phyloP scores from a whole-genome alignment of 2,113 vertebrate genomes.

The Nymphicus hollandicus region DNA sequence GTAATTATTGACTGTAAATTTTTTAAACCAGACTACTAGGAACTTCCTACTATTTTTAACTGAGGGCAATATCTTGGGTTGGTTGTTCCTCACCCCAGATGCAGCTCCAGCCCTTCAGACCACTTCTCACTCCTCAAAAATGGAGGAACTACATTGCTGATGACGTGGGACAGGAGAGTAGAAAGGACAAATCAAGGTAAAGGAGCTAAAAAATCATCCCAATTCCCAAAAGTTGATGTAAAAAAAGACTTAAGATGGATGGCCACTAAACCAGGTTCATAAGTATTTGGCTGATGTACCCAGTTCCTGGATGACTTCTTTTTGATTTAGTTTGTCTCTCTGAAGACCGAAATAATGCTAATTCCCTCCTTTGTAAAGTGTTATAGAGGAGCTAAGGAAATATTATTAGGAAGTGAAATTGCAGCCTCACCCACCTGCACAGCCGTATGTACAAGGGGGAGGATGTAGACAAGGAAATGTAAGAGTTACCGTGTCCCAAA shows the following conservation, averaged over 20 bases:
- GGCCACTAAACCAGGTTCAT: background rate
- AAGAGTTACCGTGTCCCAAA: conserved; percentile 81
- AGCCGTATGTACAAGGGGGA: background rate
- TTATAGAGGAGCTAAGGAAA: background rate
- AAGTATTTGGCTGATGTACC: background rate
- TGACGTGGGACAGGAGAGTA: background rate
- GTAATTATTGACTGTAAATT: background rate
- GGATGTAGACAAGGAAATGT: background rate
- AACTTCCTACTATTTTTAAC: background rate
- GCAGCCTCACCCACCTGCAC: conserved; percentile 1
- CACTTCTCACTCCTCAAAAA: background rate
- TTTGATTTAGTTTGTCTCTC: background rate
- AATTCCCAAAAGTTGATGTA: background rate
- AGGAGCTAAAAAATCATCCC: background rate
- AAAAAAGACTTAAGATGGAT: background rate
- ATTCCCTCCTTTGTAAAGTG: background rate
- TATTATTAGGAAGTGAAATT: conserved; percentile 11
- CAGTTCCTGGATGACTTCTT: background rate
- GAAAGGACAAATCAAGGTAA: background rate
- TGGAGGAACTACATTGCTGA: background rate
- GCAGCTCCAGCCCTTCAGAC: background rate
- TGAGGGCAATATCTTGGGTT: background rate
- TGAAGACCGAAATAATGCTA: background rate
- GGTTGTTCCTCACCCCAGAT: background rate
- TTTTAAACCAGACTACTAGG: background rate